phyloP scores from a whole-genome alignment of 2,888 invertebrate genomes.

The Willowsia nigromaculata region DNA sequence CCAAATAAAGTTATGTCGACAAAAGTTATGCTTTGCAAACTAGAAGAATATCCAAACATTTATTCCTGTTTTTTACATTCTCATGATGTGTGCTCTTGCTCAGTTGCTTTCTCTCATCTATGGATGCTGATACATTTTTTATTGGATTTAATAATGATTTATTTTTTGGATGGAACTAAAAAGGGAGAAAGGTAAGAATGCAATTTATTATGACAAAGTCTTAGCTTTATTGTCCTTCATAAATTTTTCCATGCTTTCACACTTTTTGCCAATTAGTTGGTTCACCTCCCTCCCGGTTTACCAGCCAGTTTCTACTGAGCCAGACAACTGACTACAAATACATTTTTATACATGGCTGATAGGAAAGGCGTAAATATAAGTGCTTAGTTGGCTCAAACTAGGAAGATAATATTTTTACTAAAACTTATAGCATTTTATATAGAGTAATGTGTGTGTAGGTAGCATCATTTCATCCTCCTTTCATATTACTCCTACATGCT shows the following conservation, averaged over 20 bases:
- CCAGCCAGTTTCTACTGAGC: too few species aligned
- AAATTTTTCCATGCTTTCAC: slow-evolving; percentile 54
- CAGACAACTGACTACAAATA: neutral
- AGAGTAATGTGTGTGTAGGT: neutral
- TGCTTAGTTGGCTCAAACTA: slow-evolving; percentile 7
- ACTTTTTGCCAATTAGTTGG: slow-evolving; percentile 55
- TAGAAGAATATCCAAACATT: neutral
- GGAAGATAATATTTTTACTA: neutral
- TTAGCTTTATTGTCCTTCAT: slow-evolving; percentile 51
- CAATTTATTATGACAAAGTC: slow-evolving; percentile 59
- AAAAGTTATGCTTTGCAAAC: neutral
- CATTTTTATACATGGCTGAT: neutral
- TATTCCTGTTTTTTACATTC: neutral
- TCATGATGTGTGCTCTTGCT: neutral
- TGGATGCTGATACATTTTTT: slow-evolving; percentile 16
- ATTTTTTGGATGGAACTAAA: slow-evolving; percentile 41
- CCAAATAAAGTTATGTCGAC: neutral
- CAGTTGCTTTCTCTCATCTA: neutral
- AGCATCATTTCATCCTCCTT: slow-evolving; percentile 21
- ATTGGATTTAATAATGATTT: slow-evolving; percentile 45
- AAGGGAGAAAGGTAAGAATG: slow-evolving; percentile 52
- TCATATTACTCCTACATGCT: slow-evolving; percentile 1
- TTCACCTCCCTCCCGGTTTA: neutral
- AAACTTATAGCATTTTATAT: neutral
- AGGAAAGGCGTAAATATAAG: neutral